Conservation (phyloP, 1,140 invertebrate genomes). For the Whitmania pigra region DNA sequence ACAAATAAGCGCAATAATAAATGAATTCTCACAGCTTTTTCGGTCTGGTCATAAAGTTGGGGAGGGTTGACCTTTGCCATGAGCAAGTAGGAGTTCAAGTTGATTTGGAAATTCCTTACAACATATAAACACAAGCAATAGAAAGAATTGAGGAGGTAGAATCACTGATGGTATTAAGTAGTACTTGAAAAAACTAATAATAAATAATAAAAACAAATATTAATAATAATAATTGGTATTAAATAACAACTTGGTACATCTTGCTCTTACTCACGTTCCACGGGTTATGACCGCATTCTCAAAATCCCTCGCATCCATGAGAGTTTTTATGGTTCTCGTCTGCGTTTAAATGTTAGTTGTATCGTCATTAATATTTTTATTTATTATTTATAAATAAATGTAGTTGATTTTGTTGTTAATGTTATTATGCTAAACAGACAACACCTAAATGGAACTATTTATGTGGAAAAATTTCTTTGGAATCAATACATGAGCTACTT, state of each 20-base stretch:
- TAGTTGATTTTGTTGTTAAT: too few species aligned
- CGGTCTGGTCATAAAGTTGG: not conserved
- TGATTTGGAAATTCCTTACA: slow-evolving; percentile 27
- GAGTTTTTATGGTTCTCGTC: slow-evolving; percentile 77
- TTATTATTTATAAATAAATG: too few species aligned
- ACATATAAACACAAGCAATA: too few species aligned
- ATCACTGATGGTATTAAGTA: not conserved
- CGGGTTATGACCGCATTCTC: slow-evolving; percentile 79
- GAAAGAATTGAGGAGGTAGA: not conserved
- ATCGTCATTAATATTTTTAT: too few species aligned
- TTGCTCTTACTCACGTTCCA: slow-evolving; percentile 53
- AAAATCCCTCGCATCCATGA: slow-evolving; percentile 77
- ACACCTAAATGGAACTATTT: too few species aligned
- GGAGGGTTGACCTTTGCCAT: slow-evolving; percentile 6
- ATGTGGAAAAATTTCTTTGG: too few species aligned
- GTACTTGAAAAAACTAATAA: not conserved
- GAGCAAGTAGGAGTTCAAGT: slow-evolving; percentile 5
- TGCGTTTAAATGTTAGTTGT: slow-evolving; percentile 28
- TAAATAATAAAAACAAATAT: not conserved
- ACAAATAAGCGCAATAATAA: not conserved
- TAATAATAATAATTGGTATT: too few species aligned
- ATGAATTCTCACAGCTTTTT: not conserved
- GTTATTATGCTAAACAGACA: too few species aligned
- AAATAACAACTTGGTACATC: too few species aligned
- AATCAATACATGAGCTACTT: too few species aligned